Evolutionary conservation across 2,888 invertebrate genomes (phyloP), one percentile per base, ranked within the genome.

Genomic region (Aleiodes leptofemur): DNA sequence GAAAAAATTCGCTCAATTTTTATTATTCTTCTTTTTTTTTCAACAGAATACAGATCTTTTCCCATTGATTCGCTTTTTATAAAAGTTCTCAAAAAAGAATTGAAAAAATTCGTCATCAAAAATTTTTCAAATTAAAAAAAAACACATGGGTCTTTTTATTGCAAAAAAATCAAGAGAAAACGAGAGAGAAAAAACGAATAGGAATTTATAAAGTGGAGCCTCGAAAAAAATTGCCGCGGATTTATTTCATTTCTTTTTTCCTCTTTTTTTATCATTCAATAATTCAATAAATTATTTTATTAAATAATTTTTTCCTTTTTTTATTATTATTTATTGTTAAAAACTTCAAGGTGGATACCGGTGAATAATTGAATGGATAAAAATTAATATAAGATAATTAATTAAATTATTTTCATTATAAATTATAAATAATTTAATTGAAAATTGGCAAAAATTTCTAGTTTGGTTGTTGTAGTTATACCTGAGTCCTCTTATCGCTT

Each of bases 401-500:
- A 68, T 68, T 51, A 68, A 29, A 51, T 50, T 68, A 23, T 50
- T 14, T 14, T 68, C 6, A 31, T 5, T 50, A 66, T 66, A 66
- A 66, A 68, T 51, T 51, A 68, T 51, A 68, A 50, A 68, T 74
- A 77, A 66, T 78, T 73, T 69, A 83, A 86, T 83, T 85, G 85
- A 86, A 80, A 83, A 85, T 84, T 85, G 83, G 84, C 81, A 88
- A 85, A 88, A 87, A 88, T 86, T 87, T 86, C 88, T 88, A 88
- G 85, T 87, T 84, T 87, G 86, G 87, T 88, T 83, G 86, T 79
- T 76, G 79, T 79, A 81, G 83, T 87, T 91, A 92, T 95, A 97
- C 97, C 96, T 96, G 92, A 99, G 96, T 91, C 98, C 98, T 90
- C 99, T 94, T 85, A 99, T 96, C 82, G 99, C 97, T 93, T 99